Evolutionary conservation across 2,113 vertebrate species (phyloP), one percentile per base, ranked within the genome.

Genomic region (Pedetes capensis): DNA sequence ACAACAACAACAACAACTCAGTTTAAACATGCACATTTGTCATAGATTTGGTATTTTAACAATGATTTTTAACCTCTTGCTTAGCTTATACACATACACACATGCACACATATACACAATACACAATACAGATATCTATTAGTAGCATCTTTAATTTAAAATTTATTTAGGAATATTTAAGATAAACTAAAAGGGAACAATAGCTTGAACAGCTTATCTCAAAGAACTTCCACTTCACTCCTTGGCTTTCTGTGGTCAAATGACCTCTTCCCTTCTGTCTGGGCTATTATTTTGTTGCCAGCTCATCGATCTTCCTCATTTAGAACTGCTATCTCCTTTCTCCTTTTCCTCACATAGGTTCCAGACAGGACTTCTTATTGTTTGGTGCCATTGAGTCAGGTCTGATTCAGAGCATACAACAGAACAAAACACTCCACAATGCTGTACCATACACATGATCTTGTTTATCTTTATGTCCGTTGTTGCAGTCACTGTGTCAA

Each of bases 111-210:
- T n/a, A n/a, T n/a, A n/a, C n/a, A n/a, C n/a, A n/a, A n/a, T n/a
- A n/a, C n/a, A n/a, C n/a, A n/a, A n/a, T n/a, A n/a, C 47, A 12
- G 20, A 37, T 76, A 49, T 72, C 64, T 88, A 63, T 88, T 57
- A 76, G 7, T 23, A 86, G 4, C 27, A 83, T 61, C 86, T 87
- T 76, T 53, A 32, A 8, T 39, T 78, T 82, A 71, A 68, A 76
- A 51, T 39, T 44, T 55, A 89, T 79, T 79, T 96, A 71, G 47
- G 82, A 81, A 57, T 89, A 69, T 42, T 72, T 89, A 75, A 84
- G n/a, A 32, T 49, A 86, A 81, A 75, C 13, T 69, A 27, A 72
- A 49, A 69, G 3, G 7, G 12, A 22, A 27, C 32, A 79, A 44
- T 39, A 27, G 1, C 32, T 71, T 53, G 5, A 89, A 37, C 1